Evolutionary conservation across 2,888 invertebrate genomes (phyloP), one percentile per base, ranked within the genome.

Genomic region (Yponomeuta cagnagella): DNA sequence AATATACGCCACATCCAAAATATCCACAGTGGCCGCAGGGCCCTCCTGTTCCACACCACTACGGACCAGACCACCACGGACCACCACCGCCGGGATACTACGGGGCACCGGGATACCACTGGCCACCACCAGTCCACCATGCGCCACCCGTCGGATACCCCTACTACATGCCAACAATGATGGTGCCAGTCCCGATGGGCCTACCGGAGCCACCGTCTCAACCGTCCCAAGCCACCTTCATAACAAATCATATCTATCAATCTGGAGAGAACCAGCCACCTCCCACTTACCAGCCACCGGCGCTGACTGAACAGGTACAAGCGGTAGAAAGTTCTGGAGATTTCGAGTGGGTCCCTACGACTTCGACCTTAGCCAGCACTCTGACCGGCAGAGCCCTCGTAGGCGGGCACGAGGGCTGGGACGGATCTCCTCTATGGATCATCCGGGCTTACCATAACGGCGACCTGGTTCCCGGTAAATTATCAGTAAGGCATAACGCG

Each of bases 321-420:
- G 78, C 89, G 0, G 89, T 85, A 0, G 90, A 90, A 76, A 78
- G 79, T 65, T 81, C 86, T 58, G 91, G 90, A 71, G 90, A 91
- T 2, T 87, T 80, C 70, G 86, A 90, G 63, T 93, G 93, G 93
- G 79, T 91, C 0, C 87, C 89, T 0, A 84, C 89, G 0, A 91
- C 90, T 0, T 79, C 90, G 0, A 84, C 84, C 0, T 84, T 84
- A 43, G 91, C 91, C 0, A 79, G 77, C 1, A 77, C 80, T 15
- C 73, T 92, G 15, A 79, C 83, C 0, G 90, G 90, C 0, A 81
- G 86, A 75, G 92, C 92, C 0, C 90, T 93, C 0, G 80, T 89
- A 0, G 92, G 90, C 0, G 93, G 93, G 0, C 88, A 91, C 52
- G 93, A 92, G 75, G 92, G 90, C 0, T 91, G 92, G 90, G 92